Percentiles rank a stretch among this genome's conserved stretches.
These are phyloP conservation scores for Mythimna ferrago DNA, from an alignment of 2,888 invertebrate species.

Conservation along the genomic window DNA sequence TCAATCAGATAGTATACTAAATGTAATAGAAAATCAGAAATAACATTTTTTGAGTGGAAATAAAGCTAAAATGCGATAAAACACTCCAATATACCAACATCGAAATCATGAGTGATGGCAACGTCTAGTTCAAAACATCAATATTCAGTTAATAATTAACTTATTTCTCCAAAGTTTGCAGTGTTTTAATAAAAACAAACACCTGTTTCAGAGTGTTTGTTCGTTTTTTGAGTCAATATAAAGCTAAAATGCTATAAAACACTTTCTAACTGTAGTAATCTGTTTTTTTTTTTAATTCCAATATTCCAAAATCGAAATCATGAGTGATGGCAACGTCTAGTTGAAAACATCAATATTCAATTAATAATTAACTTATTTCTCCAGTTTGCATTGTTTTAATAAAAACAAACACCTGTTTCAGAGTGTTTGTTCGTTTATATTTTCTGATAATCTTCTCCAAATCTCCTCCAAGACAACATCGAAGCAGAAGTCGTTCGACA, in stretches of 20 bases:
- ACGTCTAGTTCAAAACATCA: not conserved
- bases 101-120: not conserved
- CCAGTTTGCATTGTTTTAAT: not conserved
- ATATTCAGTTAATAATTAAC: not conserved
- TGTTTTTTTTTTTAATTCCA: too few relatives aligned
- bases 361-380: not conserved
- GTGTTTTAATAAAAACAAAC: not conserved
- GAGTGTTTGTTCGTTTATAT: not conserved
- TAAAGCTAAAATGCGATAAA: not conserved
- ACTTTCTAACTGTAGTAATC: too few relatives aligned
- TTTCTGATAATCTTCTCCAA: slow-evolving; percentile 11
- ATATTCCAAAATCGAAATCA: not conserved
- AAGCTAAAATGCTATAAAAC: not conserved
- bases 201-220: not conserved
- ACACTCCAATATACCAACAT: too few relatives aligned
- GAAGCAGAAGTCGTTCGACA: not conserved
- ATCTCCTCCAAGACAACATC: not conserved
- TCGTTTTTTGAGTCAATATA: not conserved
- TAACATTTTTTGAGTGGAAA: not conserved
- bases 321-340: not conserved
- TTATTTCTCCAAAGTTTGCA: not conserved
- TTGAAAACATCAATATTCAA: not conserved
- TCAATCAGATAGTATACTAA: not conserved
- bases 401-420: not conserved
- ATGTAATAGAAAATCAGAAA: not conserved